Conservation (phyloP, 1,140 invertebrate species). For the Leucophenga varia region DNA sequence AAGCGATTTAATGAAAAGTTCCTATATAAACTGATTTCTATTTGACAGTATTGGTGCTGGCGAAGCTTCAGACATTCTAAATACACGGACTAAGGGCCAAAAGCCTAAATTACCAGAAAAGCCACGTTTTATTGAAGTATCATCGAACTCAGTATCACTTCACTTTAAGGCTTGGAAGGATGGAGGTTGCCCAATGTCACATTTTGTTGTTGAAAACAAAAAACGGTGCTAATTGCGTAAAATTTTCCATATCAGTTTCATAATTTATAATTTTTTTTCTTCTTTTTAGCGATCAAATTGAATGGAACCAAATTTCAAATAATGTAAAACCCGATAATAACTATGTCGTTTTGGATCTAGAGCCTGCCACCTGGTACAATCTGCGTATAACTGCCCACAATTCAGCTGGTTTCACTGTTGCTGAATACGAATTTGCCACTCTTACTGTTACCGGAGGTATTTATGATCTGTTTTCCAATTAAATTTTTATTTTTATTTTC, state of each 20-base stretch:
- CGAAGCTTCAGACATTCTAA: slow-evolving; percentile 82
- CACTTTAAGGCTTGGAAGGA: slow-evolving; percentile 92
- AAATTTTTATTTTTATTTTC: slow-evolving; percentile 11
- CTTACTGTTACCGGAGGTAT: slow-evolving; percentile 91
- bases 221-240: slow-evolving; percentile 67
- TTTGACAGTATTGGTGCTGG: slow-evolving; percentile 79
- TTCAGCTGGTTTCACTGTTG: slow-evolving; percentile 91
- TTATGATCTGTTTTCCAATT: slow-evolving; percentile 52
- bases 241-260: background rate
- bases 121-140: slow-evolving; percentile 86
- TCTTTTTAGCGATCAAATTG: slow-evolving; percentile 67
- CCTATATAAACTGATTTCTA: background rate
- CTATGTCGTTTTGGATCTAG: slow-evolving; percentile 87
- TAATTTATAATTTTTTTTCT: slow-evolving; percentile 2
- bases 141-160: slow-evolving; percentile 86
- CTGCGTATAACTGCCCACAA: slow-evolving; percentile 91
- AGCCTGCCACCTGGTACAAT: slow-evolving; percentile 91
- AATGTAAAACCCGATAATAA: slow-evolving; percentile 88
- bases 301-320: slow-evolving; percentile 93
- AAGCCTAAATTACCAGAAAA: slow-evolving; percentile 89
- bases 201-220: slow-evolving; percentile 95
- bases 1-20: slow-evolving; percentile 11
- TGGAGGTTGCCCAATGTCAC: slow-evolving; percentile 92
- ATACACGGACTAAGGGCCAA: slow-evolving; percentile 82
- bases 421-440: slow-evolving; percentile 93